Percentiles rank a stretch among this genome's conserved stretches.
Evolutionary conservation across 2,113 vertebrate genomes (phyloP).

Genomic region (Indri indri): DNA sequence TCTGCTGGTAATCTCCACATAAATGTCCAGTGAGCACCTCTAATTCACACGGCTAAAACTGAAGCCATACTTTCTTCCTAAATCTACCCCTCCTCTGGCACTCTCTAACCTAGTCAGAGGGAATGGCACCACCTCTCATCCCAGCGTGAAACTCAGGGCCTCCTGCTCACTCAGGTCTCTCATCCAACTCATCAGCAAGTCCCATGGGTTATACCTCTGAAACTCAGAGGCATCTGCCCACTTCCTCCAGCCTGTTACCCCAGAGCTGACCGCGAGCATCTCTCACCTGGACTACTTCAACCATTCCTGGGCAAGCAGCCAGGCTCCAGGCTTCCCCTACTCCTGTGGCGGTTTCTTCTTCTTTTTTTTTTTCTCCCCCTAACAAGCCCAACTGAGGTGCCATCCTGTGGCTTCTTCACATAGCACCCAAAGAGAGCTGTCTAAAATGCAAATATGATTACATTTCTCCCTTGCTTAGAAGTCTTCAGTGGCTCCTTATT

Average conservation of each 20-base stretch:
- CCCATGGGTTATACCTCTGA: not conserved
- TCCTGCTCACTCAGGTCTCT: not conserved
- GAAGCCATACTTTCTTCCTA: not conserved
- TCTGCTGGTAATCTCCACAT: not conserved
- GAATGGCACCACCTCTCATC: not conserved
- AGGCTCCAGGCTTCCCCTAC: not conserved
- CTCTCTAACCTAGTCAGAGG: not conserved
- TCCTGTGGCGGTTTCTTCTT: not conserved
- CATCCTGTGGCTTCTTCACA: not conserved
- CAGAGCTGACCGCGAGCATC: not conserved
- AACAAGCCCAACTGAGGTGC: too few species aligned
- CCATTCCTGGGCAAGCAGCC: not conserved
- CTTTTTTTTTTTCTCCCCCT: too few species aligned
- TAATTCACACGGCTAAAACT: not conserved
- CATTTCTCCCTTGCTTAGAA: slow-evolving; percentile 25
- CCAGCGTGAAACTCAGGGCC: not conserved
- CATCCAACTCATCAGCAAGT: not conserved
- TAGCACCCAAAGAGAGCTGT: not conserved
- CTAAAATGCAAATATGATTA: not conserved
- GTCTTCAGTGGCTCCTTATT: not conserved
- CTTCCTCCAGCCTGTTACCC: not conserved
- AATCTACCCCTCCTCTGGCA: not conserved
- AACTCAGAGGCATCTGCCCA: not conserved
- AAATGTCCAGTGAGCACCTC: not conserved
- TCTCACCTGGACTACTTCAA: not conserved